These are phyloP conservation scores for Hylaeus volcanicus DNA, from an alignment of 1,140 invertebrate species.

Conservation along the genomic window DNA sequence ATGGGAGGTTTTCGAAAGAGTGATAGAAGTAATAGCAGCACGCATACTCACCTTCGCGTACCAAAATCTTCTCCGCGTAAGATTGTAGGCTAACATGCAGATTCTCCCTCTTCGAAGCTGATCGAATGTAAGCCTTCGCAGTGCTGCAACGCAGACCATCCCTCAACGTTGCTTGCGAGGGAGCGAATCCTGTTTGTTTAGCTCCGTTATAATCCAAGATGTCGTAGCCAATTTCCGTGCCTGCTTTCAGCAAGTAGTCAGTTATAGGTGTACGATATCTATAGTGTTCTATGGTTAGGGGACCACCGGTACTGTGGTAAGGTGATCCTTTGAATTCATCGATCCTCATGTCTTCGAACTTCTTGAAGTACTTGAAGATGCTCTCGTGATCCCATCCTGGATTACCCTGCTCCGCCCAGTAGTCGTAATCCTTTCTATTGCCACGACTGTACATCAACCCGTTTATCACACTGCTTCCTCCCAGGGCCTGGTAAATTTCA, in stretches of 20 bases:
- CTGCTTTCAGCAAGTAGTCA: constrained; percentile 85
- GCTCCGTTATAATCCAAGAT: constrained; percentile 88
- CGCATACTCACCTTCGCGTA: constrained; percentile 76
- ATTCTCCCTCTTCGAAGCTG: constrained; percentile 86
- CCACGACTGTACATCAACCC: constrained; percentile 95
- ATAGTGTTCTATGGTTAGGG: constrained; percentile 83
- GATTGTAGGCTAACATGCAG: constrained; percentile 84
- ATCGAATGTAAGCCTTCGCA: constrained; percentile 89
- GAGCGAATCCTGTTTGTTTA: constrained; percentile 87
- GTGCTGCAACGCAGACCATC: constrained; percentile 91
- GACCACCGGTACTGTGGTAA: constrained; percentile 87
- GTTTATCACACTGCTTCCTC: constrained; percentile 92
- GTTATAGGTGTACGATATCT: constrained; percentile 84
- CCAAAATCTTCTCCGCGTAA: constrained; percentile 84
- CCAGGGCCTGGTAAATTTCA: constrained; percentile 77
- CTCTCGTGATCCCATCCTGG: constrained; percentile 88
- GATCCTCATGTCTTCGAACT: constrained; percentile 87
- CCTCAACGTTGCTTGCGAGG: constrained; percentile 88
- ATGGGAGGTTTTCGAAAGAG: too few relatives aligned
- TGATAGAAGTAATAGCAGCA: too few relatives aligned
- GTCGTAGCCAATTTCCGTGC: constrained; percentile 86
- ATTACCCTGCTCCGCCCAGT: constrained; percentile 86
- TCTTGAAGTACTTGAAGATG: constrained; percentile 91
- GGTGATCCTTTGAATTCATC: constrained; percentile 81
- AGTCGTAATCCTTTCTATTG: constrained; percentile 91